These are phyloP conservation scores for Psittacula echo DNA, from an alignment of 2,797 vertebrate species.

Conservation along the genomic window DNA sequence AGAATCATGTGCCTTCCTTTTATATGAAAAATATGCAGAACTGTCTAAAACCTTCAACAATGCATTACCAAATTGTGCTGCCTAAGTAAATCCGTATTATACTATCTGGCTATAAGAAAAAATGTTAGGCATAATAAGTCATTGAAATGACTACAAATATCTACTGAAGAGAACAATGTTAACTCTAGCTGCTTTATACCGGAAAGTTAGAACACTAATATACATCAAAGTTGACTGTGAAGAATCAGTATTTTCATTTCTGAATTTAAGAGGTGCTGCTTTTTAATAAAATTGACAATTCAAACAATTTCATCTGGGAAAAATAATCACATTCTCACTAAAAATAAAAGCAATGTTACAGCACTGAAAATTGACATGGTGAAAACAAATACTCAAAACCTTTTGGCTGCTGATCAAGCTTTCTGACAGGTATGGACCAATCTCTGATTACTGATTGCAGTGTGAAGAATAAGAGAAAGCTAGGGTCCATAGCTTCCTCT, in stretches of 20 bases:
- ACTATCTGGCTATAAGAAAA: neutral
- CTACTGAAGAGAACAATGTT: neutral
- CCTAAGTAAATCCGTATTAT: conserved; percentile 20
- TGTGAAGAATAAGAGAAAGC: neutral
- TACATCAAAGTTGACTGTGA: neutral
- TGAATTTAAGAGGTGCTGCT: neutral
- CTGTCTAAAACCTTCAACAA: conserved; percentile 31
- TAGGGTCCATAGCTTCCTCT: neutral
- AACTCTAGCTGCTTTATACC: neutral
- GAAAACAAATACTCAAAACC: neutral
- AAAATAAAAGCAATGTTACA: neutral
- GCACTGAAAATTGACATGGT: neutral
- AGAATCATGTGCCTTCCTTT: neutral
- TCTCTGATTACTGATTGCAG: neutral
- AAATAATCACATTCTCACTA: neutral
- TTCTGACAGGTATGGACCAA: neutral
- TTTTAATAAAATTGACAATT: neutral
- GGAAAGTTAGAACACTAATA: neutral
- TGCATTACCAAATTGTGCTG: conserved; percentile 15
- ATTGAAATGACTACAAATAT: neutral
- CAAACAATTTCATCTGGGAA: neutral
- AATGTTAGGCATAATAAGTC: neutral
- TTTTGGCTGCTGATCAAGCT: neutral
- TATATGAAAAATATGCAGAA: conserved; percentile 30
- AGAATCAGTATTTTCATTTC: neutral